Evolutionary conservation across 2,113 vertebrate species (phyloP).

Genomic region (Oryzias melastigma): DNA sequence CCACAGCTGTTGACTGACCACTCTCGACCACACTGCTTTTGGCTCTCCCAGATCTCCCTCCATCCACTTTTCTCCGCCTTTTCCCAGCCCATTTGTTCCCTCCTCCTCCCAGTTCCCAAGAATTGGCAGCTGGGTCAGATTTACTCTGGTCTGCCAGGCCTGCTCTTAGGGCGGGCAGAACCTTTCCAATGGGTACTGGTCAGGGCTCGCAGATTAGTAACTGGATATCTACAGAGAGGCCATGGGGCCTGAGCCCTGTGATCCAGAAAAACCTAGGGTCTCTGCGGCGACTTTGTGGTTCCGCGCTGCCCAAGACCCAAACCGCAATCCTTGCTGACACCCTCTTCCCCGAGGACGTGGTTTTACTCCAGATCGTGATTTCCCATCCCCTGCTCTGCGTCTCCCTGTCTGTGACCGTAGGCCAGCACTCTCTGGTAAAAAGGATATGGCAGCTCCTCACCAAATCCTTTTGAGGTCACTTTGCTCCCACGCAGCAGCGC

Average conservation of each 20-base stretch:
- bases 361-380: slow-evolving; percentile 74
- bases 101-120: slow-evolving; percentile 51
- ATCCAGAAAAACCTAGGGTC: slow-evolving; percentile 61
- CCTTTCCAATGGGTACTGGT: slow-evolving; percentile 62
- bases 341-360: slow-evolving; percentile 71
- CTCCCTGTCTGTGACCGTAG: slow-evolving; percentile 58
- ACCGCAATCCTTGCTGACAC: slow-evolving; percentile 75
- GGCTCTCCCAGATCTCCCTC: slow-evolving; percentile 35
- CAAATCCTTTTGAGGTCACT: slow-evolving; percentile 35
- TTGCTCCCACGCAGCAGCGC: slow-evolving; percentile 60
- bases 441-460: slow-evolving; percentile 60
- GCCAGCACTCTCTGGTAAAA: slow-evolving; percentile 54
- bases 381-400: slow-evolving; percentile 54
- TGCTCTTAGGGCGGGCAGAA: slow-evolving; percentile 47
- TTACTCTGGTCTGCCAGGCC: slow-evolving; percentile 65
- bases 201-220: slow-evolving; percentile 72
- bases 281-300: slow-evolving; percentile 44
- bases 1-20: slow-evolving; percentile 66
- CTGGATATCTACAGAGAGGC: slow-evolving; percentile 67
- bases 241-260: slow-evolving; percentile 66
- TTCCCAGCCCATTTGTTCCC: slow-evolving; percentile 21
- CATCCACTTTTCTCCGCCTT: slow-evolving; percentile 20
- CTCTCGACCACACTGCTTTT: slow-evolving; percentile 57
- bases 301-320: slow-evolving; percentile 46
- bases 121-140: slow-evolving; percentile 69